phyloP scores from a whole-genome alignment of 2,797 vertebrate species.

The Ictinia mississippiensis region DNA sequence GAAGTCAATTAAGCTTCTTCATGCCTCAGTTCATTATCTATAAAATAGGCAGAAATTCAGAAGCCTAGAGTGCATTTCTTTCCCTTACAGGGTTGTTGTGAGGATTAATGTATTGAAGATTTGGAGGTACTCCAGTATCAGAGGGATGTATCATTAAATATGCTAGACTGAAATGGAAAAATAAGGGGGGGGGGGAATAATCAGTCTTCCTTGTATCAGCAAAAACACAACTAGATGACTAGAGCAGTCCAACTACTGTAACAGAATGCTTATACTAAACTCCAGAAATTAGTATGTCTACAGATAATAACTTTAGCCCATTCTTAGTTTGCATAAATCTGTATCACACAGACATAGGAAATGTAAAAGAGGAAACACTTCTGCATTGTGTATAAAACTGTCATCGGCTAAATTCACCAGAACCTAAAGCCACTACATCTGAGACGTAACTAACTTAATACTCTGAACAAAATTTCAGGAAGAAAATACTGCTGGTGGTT shows the following conservation, averaged over 20 bases:
- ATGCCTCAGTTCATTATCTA: not conserved
- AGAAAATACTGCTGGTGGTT: not conserved
- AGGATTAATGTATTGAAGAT: not conserved
- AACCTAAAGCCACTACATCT: not conserved
- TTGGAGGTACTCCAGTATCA: not conserved
- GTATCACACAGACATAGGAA: slow-evolving; percentile 65
- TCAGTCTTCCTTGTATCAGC: not conserved
- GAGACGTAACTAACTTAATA: not conserved
- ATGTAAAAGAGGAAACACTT: slow-evolving; percentile 6
- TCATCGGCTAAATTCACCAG: not conserved
- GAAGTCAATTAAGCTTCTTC: slow-evolving; percentile 13
- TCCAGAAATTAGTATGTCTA: not conserved
- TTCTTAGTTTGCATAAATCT: slow-evolving; percentile 76
- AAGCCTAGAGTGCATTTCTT: not conserved
- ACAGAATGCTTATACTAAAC: not conserved
- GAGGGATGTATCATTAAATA: not conserved
- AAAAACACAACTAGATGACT: not conserved
- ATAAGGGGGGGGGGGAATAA: too few relatives aligned
- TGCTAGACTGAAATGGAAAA: not conserved
- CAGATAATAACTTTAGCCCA: slow-evolving; percentile 49
- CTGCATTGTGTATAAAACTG: not conserved
- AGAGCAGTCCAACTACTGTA: not conserved
- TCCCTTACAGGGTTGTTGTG: not conserved
- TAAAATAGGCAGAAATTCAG: not conserved
- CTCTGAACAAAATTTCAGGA: not conserved